A percentile compares a stretch with the other conserved stretches of the same genome.
These are phyloP conservation scores for Danionella cerebrum DNA, from an alignment of 2,113 vertebrate species.

Conservation along the genomic window DNA sequence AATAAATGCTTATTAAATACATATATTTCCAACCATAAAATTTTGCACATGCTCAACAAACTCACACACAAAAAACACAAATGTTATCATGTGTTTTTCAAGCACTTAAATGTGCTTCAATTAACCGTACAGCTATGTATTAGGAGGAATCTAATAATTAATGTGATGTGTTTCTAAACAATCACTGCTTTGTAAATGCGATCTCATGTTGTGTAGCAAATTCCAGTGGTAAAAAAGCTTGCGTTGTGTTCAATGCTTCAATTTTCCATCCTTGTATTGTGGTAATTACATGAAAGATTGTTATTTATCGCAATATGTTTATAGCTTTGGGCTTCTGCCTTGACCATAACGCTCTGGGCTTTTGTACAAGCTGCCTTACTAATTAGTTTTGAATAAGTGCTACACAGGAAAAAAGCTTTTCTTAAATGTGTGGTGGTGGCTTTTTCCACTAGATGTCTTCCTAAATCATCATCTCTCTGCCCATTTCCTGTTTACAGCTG, in stretches of 20 bases:
- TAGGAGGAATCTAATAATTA: neutral
- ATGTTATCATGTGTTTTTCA: no score
- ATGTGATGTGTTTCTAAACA: neutral
- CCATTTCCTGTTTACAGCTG: constrained; percentile 62
- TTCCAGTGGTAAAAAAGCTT: no score
- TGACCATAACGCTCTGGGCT: neutral
- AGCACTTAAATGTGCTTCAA: no score
- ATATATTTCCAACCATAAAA: no score
- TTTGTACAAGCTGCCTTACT: neutral
- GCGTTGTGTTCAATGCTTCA: no score
- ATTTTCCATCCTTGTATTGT: neutral
- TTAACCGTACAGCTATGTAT: no score
- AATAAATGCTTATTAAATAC: no score
- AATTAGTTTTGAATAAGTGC: constrained; percentile 30
- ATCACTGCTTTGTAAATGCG: no score
- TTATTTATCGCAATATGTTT: neutral
- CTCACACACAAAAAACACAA: no score
- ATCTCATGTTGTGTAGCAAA: no score
- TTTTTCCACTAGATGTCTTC: constrained; percentile 2
- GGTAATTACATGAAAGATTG: neutral
- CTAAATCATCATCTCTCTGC: neutral
- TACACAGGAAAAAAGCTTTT: constrained; percentile 2
- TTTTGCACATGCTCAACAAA: no score
- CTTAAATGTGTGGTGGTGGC: neutral
- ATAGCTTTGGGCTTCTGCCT: neutral